These are phyloP conservation scores for Enteromius unitaeniatus DNA, from an alignment of 2,797 vertebrate genomes.

Conservation along the genomic window DNA sequence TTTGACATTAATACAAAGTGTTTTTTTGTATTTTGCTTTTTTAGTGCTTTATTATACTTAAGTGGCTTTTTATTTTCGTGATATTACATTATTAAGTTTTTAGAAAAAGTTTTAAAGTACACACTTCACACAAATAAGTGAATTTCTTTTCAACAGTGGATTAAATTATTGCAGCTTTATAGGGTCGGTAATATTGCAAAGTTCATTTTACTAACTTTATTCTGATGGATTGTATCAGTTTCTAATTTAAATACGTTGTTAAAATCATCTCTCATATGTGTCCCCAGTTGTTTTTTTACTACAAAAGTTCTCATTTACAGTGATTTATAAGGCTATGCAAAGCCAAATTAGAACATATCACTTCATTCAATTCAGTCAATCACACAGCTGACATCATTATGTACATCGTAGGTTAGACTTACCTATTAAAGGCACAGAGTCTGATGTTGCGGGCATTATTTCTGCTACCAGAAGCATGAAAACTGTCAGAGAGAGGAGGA, in stretches of 20 bases:
- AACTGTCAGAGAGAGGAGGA: slow-evolving; percentile 79
- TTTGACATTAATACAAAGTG: neutral
- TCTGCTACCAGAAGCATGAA: slow-evolving; percentile 83
- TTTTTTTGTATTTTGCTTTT: neutral
- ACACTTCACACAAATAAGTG: no score
- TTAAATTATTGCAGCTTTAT: neutral
- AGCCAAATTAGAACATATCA: neutral
- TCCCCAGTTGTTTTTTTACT: neutral
- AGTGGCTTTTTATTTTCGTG: neutral
- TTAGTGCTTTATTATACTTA: neutral
- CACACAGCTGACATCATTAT: neutral
- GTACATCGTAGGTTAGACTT: slow-evolving; percentile 49
- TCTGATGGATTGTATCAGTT: neutral
- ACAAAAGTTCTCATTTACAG: neutral
- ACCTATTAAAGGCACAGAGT: slow-evolving; percentile 82
- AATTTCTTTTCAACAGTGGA: neutral
- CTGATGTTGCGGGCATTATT: slow-evolving; percentile 83
- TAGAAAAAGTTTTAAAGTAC: neutral
- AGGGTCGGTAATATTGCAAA: neutral
- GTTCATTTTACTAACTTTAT: neutral
- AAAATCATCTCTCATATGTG: neutral
- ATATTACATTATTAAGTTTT: neutral
- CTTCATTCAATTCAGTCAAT: neutral
- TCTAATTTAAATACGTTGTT: neutral
- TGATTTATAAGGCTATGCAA: neutral